These are phyloP conservation scores for Dipodomys merriami DNA, from an alignment of 2,113 vertebrate species.

Conservation along the genomic window DNA sequence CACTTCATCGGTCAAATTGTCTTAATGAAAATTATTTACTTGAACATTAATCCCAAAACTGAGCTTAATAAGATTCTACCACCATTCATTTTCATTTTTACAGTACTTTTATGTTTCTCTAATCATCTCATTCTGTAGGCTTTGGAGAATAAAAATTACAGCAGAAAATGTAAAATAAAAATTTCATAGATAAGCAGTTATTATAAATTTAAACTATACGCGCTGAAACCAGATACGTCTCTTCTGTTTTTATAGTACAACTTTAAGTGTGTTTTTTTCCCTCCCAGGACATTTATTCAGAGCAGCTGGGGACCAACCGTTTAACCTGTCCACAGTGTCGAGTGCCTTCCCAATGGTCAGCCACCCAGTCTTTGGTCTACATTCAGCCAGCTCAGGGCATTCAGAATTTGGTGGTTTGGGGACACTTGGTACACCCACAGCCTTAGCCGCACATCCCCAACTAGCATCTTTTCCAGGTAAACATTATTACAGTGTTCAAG, in stretches of 20 bases:
- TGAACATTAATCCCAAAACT: constrained; percentile 45
- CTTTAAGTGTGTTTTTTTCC: constrained; percentile 82
- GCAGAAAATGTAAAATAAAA: constrained; percentile 52
- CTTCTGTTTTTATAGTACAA: constrained; percentile 69
- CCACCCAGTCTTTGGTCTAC: constrained; percentile 89
- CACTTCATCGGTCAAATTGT: constrained; percentile 22
- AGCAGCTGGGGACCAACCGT: constrained; percentile 86
- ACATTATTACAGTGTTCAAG: constrained; percentile 71
- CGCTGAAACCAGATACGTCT: constrained; percentile 67
- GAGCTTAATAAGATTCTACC: constrained; percentile 22
- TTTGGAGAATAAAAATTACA: constrained; percentile 42
- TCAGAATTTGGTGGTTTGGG: constrained; percentile 92
- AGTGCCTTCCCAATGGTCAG: constrained; percentile 91
- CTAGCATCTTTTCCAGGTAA: constrained; percentile 91
- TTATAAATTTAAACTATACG: constrained; percentile 56
- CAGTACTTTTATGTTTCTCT: constrained; percentile 56
- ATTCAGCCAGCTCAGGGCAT: constrained; percentile 88
- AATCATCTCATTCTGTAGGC: constrained; percentile 9
- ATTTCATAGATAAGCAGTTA: constrained; percentile 3
- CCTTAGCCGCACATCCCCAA: constrained; percentile 89
- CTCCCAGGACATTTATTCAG: constrained; percentile 88
- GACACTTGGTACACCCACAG: constrained; percentile 90
- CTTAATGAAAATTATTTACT: constrained; percentile 44
- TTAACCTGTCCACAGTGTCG: constrained; percentile 87
- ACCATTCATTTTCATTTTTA: constrained; percentile 56